Conservation (phyloP, 1,140 invertebrate genomes). For the Rhopalosiphum padi region DNA sequence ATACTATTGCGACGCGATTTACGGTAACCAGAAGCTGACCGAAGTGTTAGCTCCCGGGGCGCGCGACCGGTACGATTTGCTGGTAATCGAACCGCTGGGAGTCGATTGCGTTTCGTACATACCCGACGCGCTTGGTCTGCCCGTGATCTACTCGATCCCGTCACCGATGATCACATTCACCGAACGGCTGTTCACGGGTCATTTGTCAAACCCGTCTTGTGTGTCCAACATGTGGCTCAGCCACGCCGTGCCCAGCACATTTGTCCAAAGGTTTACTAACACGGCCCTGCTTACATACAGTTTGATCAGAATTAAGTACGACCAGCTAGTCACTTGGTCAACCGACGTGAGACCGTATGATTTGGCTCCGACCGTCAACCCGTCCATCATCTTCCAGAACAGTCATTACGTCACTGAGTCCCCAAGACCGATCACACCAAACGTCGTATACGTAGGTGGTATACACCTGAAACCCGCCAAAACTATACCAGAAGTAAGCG, state of each 20-base stretch:
- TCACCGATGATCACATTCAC: background rate
- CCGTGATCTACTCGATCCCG: background rate
- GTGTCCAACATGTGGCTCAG: background rate
- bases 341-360: background rate
- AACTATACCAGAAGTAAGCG: conserved; percentile 57
- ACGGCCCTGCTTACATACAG: background rate
- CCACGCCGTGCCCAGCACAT: background rate
- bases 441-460: background rate
- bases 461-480: conserved; percentile 59
- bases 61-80: background rate
- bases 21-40: background rate
- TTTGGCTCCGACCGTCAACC: background rate
- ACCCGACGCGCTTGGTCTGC: background rate
- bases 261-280: conserved; percentile 5
- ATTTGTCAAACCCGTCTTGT: background rate
- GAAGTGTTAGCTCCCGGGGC: background rate
- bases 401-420: background rate
- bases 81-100: background rate
- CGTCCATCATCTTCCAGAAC: conserved; percentile 16
- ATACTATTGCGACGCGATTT: background rate
- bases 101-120: background rate
- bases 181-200: background rate
- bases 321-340: no score
- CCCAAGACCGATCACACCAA: background rate
- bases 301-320: no score